Conservation (phyloP, 2,113 vertebrate species). For the Ancistrus triradiatus region DNA sequence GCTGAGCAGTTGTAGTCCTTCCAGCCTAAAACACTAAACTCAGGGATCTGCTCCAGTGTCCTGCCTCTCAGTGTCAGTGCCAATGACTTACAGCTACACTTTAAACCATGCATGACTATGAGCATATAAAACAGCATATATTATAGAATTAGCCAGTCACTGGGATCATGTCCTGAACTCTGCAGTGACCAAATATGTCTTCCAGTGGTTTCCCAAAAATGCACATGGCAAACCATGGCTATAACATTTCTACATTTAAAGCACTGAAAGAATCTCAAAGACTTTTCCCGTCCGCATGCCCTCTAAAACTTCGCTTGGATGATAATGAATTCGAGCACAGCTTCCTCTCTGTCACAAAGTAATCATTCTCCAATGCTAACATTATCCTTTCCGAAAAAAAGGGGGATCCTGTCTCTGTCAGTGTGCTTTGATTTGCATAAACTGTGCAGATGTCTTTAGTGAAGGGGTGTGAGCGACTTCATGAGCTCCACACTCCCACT, state of each 20-base stretch:
- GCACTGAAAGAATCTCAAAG: neutral
- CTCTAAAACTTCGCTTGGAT: constrained; percentile 19
- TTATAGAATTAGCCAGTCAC: too few relatives aligned
- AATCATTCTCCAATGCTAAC: constrained; percentile 31
- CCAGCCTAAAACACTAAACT: too few relatives aligned
- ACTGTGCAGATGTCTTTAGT: constrained; percentile 28
- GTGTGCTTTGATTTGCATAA: constrained; percentile 33
- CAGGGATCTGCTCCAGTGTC: too few relatives aligned
- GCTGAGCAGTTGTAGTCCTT: too few relatives aligned
- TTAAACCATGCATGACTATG: too few relatives aligned
- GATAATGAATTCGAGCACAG: constrained; percentile 22
- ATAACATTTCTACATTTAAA: neutral
- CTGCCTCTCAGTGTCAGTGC: too few relatives aligned
- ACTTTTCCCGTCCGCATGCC: constrained; percentile 11
- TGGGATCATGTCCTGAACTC: too few relatives aligned
- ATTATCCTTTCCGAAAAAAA: constrained; percentile 24
- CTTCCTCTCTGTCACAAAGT: constrained; percentile 17
- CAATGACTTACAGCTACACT: too few relatives aligned
- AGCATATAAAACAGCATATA: too few relatives aligned
- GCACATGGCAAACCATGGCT: neutral
- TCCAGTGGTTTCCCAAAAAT: neutral
- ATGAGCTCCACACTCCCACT: constrained; percentile 17
- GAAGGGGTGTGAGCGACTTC: constrained; percentile 29
- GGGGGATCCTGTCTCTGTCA: constrained; percentile 7
- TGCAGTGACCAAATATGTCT: too few relatives aligned